Conservation (phyloP, 2,113 vertebrate genomes). For the Tachysurus fulvidraco region DNA sequence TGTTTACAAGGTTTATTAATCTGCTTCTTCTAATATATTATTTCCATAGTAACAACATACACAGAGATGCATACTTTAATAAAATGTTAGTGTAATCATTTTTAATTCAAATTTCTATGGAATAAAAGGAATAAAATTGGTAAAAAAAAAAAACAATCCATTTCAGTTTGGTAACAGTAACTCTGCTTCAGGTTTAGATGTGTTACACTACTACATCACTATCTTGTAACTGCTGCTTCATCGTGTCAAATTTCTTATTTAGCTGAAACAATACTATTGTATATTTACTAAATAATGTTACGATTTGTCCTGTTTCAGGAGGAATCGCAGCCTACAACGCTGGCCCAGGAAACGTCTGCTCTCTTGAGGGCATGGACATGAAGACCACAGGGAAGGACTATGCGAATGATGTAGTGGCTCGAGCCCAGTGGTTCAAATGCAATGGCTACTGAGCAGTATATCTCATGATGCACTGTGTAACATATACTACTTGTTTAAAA, state of each 20-base stretch:
- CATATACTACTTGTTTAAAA: not conserved
- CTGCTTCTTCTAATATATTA: not conserved
- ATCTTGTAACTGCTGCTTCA: not conserved
- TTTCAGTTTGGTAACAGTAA: not conserved
- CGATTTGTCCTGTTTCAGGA: conserved; percentile 46
- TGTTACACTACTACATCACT: not conserved
- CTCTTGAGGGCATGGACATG: conserved; percentile 37
- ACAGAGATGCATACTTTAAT: not conserved
- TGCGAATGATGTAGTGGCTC: conserved; percentile 70
- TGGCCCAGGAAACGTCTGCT: conserved; percentile 54
- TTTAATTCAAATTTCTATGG: not conserved
- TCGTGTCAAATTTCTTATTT: not conserved
- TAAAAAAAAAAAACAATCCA: not conserved
- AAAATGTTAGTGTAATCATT: not conserved
- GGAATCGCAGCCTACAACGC: conserved; percentile 68
- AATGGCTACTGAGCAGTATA: conserved; percentile 60
- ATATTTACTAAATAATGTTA: not conserved
- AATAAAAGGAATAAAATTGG: not conserved
- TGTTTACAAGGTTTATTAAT: not conserved
- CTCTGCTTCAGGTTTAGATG: not conserved
- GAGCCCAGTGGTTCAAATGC: conserved; percentile 63
- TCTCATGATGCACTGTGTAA: not conserved
- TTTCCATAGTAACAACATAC: not conserved
- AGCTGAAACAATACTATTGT: not conserved
- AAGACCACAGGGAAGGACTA: conserved; percentile 67